Base-by-base conservation (phyloP, 2,113 vertebrate genomes). In the Donacobius atricapilla region DNA sequence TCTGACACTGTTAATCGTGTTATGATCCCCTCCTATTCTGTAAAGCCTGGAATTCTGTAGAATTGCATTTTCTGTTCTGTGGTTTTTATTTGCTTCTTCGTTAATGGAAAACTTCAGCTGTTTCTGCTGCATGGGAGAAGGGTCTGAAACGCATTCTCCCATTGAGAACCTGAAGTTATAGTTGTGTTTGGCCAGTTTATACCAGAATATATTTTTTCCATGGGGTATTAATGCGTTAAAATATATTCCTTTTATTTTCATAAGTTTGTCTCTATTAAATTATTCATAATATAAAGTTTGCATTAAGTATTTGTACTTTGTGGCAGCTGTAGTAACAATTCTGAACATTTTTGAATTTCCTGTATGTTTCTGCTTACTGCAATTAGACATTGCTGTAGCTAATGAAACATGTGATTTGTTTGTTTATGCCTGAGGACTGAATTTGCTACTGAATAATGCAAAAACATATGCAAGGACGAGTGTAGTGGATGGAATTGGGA, bases 331-430 rank as follows among this genome's bases (percentile, higher is more conserved):
- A 69, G 57, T 75, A 84, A 70, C 72, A 56, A 60, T 75, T 63
- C 72, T 84, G 64, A 83, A 44, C 37, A 66, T 78, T 90, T 81
- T 20, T 6, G 5, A 30, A 60, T 81, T 77, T 64, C 47, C 69
- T 94, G 42, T 92, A n/a, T 88, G 60, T 64, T 47, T 86, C 56
- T 94, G 47, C 48, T 77, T 35, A 10, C 35, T 97, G 88, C 92
- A 92, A 89, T 96, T 95, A 94, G 90, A 92, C 40, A 60, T 87
- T 81, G 78, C 92, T 89, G 75, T 48, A 94, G 93, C 88, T 97
- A 96, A 95, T 96, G 92, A 93, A 94, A 96, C 91, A 91, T 94
- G 92, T 85, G 85, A 95, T 94, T 96, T 96, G 93, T 94, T 96
- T 96, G 92, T 96, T 94, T 96, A 96, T 86, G 93, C 96, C 96